Evolutionary conservation across 2,888 invertebrate genomes (phyloP).

Genomic region (Macrophya annulata): DNA sequence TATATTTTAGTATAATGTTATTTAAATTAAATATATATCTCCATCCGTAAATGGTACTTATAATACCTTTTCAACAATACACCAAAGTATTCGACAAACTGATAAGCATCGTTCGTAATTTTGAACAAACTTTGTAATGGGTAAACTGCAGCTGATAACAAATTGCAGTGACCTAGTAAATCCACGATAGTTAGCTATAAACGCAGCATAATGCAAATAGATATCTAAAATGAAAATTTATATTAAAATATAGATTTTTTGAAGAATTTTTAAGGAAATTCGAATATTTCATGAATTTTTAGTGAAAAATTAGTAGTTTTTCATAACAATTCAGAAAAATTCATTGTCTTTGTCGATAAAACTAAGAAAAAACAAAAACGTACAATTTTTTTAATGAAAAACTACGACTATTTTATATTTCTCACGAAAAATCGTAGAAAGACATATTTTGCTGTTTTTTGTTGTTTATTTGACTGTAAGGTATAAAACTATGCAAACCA

Average conservation of each 20-base stretch:
- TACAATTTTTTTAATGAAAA: no score
- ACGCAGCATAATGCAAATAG: neutral
- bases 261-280: no score
- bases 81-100: neutral
- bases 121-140: conserved; percentile 5
- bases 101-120: conserved; percentile 12
- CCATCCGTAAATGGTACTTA: neutral
- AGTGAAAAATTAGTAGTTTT: no score
- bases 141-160: neutral
- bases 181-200: neutral
- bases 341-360: no score
- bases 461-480: neutral
- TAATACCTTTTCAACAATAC: conserved; percentile 1
- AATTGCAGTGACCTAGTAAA: conserved; percentile 28
- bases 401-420: no score
- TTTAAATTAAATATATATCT: neutral
- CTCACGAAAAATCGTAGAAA: no score
- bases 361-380: no score
- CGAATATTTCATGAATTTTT: no score
- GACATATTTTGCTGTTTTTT: neutral
- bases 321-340: no score
- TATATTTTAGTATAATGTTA: neutral
- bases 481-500: neutral
- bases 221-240: neutral
- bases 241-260: no score